Evolutionary conservation across 2,113 vertebrate genomes (phyloP), one percentile per base, ranked within the genome.

Genomic region (Tetraodon nigroviridis): DNA sequence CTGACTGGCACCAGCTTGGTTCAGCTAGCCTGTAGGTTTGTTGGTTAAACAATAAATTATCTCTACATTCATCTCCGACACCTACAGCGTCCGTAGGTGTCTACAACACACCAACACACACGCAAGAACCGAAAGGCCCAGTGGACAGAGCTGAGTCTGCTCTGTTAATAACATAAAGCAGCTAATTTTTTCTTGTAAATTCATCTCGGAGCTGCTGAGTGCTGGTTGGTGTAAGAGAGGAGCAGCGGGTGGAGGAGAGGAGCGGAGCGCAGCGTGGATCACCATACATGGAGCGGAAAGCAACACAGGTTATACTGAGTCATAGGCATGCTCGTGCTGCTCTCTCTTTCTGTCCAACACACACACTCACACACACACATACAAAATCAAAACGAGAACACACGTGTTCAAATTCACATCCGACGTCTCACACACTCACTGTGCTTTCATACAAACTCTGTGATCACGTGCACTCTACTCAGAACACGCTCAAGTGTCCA

Each of bases 201-300:
- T 62, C 40, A 63, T 57, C 29, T 11, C 27, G 19, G 20, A 64
- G 50, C 44, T 15, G 61, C 51, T 15, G 61, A 70, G 61, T 0
- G 42, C 19, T 71, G 40, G 11, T 76, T 61, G 72, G 64, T 69
- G 45, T 59, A 40, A 47, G 48, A 82, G 60, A 78, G 74, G 82
- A 60, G 59, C 61, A 79, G 63, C 55, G 57, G 55, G 18, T 45
- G 63, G 63, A 73, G 58, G 63, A 69, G 57, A 64, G 58, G 57
- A 64, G 58, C 58, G 27, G 54, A 69, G 68, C 37, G 2, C 59
- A 82, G 78, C 69, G 78, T 75, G 51, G 6, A 82, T 86, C 79
- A 70, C 90, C 90, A 89, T 91, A 92, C 82, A 92, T 88, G 90
- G 90, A 91, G 83, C 76, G 90, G 89, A 92, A 91, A 92, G 68